Evolutionary conservation across 2,888 invertebrate genomes (phyloP), one percentile per base, ranked within the genome.

Genomic region (Electrophaes corylata): DNA sequence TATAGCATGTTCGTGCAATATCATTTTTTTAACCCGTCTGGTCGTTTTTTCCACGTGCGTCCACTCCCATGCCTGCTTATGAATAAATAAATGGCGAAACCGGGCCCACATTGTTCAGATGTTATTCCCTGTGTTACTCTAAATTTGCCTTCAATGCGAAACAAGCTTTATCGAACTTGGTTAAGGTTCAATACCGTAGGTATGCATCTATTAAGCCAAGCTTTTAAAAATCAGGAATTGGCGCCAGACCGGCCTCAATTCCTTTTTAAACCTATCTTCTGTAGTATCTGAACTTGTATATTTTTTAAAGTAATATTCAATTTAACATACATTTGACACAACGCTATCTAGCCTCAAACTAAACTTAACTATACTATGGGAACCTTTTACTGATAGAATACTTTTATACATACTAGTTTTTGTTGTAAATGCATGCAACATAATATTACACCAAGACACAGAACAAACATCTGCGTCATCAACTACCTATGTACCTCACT

Each of bases 61-160:
- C 67, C 62, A 62, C 64, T 60, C 63, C 67, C 58, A 65, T 65
- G 53, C 47, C 40, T 64, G 65, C 64, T 67, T 67, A 65, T 65
- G 67, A 67, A 67, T 67, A 65, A 65, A 63, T 65, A 64, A 67
- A 67, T 67, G 59, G 67, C 54, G 55, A 49, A 64, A 67, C 64
- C 62, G 48, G 57, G 62, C 57, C 62, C 62, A 64, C 58, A 62
- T 65, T 67, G 67, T 65, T 64, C 63, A 48, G 62, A 62, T 62
- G 48, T 51, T 35, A 29, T 48, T 16, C 39, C 33, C n/a, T 54
- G 23, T 44, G 41, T 31, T 19, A 40, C 49, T 53, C 39, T 11
- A n/a, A 8, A 49, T 14, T 8, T 23, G 0, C 8, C 6, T 11
- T 33, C n/a, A 35, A 41, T 43, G 12, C 12, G 33, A 40, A 40